Conservation (phyloP, 2,113 vertebrate genomes). For the Eclectus roratus region DNA sequence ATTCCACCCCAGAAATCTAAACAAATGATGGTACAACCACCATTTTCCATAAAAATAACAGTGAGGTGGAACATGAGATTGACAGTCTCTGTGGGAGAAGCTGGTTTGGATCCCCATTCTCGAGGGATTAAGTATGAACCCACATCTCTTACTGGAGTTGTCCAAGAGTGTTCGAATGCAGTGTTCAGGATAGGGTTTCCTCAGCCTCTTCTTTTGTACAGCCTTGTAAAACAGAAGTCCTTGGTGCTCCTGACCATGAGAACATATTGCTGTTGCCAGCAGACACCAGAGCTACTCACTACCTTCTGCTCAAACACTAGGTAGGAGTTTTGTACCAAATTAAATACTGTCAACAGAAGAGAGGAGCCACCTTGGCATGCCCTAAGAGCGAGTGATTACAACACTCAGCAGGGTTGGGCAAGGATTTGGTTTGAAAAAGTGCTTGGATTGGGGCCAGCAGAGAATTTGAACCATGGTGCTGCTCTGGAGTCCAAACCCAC, state of each 20-base stretch:
- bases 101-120: background rate
- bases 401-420: background rate
- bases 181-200: background rate
- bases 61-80: background rate
- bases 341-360: background rate
- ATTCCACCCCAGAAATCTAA: background rate
- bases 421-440: background rate
- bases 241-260: rapidly evolving
- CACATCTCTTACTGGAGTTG: background rate
- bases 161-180: background rate
- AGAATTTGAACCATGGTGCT: background rate
- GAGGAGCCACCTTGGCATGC: background rate
- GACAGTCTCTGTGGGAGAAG: background rate
- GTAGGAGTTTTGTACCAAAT: background rate
- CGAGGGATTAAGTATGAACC: background rate
- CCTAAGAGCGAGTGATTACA: background rate
- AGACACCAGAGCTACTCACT: background rate
- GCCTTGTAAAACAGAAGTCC: background rate
- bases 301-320: background rate
- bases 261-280: rapidly evolving
- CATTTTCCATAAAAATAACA: background rate
- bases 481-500: background rate
- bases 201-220: background rate
- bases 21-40: background rate
- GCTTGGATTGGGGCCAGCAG: background rate